A percentile compares a stretch with the other conserved stretches of the same genome.
phyloP scores from a whole-genome alignment of 2,797 vertebrate genomes.

The Bovichtus variegatus region DNA sequence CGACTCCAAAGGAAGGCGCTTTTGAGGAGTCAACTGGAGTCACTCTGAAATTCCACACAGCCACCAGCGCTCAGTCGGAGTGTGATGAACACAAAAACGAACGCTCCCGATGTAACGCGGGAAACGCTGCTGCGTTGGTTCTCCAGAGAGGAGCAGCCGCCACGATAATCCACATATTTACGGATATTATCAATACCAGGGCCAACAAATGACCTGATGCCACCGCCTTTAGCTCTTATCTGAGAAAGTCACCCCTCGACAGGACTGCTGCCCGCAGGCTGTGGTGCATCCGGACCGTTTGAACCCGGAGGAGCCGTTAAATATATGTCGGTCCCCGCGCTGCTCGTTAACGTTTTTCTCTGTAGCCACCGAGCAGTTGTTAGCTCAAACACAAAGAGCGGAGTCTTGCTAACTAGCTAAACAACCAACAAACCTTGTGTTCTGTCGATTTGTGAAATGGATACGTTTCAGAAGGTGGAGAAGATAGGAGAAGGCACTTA shows the following conservation, averaged over 20 bases:
- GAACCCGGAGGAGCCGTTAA: conserved; percentile 7
- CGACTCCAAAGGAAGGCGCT: fast-evolving
- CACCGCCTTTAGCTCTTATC: neutral
- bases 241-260: neutral
- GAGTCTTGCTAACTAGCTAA: conserved; percentile 13
- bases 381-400: conserved; percentile 74
- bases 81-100: conserved; percentile 29
- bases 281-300: neutral
- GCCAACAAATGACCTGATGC: neutral
- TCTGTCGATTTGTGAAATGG: conserved; percentile 81
- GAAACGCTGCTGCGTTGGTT: conserved; percentile 67
- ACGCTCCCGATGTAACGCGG: conserved; percentile 69
- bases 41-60: neutral
- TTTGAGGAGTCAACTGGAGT: neutral
- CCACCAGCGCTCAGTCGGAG: neutral
- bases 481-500: conserved; percentile 98
- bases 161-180: conserved; percentile 22
- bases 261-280: neutral
- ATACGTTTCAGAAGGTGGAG: conserved; percentile 96
- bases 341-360: conserved; percentile 10
- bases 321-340: conserved; percentile 39
- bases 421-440: neutral
- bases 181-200: neutral
- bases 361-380: conserved; percentile 48
- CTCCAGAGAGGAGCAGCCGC: conserved; percentile 3